Conservation (phyloP, 30 jellyfish, hydroid and myxozoan genomes). For the Hydractinia symbiolongicarpus region DNA sequence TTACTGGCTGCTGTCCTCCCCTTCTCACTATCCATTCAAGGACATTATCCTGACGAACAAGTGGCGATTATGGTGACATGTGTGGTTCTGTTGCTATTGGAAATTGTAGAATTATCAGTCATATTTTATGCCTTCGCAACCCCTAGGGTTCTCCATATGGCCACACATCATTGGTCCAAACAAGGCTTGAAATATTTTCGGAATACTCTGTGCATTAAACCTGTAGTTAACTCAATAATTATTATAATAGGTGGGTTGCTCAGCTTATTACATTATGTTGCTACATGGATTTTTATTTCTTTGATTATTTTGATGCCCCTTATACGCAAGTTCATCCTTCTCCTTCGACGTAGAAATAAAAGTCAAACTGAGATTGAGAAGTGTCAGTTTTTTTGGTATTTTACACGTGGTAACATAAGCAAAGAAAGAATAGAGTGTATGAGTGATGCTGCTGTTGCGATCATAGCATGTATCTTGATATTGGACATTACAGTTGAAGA, state of each 20-base stretch:
- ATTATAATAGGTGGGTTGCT: conserved; percentile 24
- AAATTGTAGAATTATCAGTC: not conserved
- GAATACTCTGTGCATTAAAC: not conserved
- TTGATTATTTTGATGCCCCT: conserved; percentile 21
- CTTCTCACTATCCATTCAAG: conserved; percentile 26
- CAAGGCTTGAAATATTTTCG: conserved; percentile 17
- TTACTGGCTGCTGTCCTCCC: conserved; percentile 26
- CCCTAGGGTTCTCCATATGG: conserved; percentile 29
- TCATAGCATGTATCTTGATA: conserved; percentile 31
- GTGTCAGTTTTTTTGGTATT: conserved; percentile 10
- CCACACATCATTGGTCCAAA: conserved; percentile 27
- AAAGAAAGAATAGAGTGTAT: conserved; percentile 36
- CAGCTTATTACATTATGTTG: conserved; percentile 1
- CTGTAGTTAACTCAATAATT: conserved; percentile 1
- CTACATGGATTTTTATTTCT: conserved; percentile 32
- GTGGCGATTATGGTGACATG: conserved; percentile 12
- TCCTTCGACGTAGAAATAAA: conserved; percentile 10
- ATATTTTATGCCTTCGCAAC: conserved; percentile 19
- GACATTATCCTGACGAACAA: conserved; percentile 35
- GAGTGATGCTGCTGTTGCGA: conserved; percentile 45
- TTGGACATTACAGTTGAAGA: conserved; percentile 34
- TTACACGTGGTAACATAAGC: conserved; percentile 30
- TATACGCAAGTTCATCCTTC: conserved; percentile 10
- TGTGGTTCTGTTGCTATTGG: conserved; percentile 17
- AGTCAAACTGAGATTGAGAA: conserved; percentile 8